Base-by-base conservation (phyloP, 2,888 invertebrate species). In the Arrhopalites spinosus region DNA sequence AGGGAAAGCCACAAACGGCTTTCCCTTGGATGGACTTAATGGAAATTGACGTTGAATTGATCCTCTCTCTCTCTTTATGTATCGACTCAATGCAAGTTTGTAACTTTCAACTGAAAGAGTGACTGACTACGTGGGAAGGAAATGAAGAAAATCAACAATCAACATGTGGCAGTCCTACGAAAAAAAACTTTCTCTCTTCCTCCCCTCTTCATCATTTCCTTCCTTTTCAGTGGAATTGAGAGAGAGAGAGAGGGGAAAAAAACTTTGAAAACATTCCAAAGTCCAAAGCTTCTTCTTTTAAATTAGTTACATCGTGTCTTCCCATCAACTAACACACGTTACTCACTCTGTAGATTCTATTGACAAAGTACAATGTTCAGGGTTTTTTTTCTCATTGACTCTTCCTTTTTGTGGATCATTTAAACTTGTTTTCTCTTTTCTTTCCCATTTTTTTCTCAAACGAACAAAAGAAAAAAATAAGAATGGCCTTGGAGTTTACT, bases 81-180 rank as follows among this genome's bases (percentile, higher is more conserved):
- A 36, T 36, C 36, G 36, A 36, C 36, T 36, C 36, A 36, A 36
- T 36, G 36, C 36, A 36, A 3, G 36, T 11, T 36, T 36, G 36
- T 36, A 11, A 11, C 36, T 36, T 36, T 36, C 36, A 36, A 36
- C 36, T 7, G 36, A 36, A 15, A 50, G n/a, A 50, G 50, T n/a
- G n/a, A 50, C 50, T n/a, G n/a, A 50, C 50, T n/a, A 50, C n/a
- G n/a, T 56, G 56, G 70, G 27, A 70, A 70, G 27, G 30, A 70
- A 70, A 59, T 70, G 30, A 1, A 59, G 29, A 56, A 70, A 70
- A 70, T 70, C 36, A 70, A 70, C 70, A 70, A 70, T 70, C 70
- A 70, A 70, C 70, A 70, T 70, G 70, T 70, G 70, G 70, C 59
- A 27, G 29, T 30, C 25, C 61, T 3, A 2, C 27, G 27, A 61